Percentiles rank a stretch among this genome's conserved stretches.
Conservation (phyloP, 2,888 invertebrate species). For the Cephus nigrinus region DNA sequence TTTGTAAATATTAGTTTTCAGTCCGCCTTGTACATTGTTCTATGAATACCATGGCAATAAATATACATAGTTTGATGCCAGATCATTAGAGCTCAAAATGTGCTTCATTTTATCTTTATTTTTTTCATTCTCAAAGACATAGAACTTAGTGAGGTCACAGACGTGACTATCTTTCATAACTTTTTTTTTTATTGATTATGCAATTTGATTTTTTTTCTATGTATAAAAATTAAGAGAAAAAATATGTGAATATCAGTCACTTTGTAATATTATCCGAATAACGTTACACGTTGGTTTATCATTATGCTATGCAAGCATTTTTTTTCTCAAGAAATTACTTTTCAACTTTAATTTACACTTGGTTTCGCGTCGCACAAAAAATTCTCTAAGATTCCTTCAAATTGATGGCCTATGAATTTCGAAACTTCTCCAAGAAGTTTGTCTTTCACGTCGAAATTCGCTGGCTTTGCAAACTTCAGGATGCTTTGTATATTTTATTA, state of each 20-base stretch:
- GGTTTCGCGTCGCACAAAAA: neutral
- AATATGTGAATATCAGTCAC: neutral
- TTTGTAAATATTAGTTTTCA: neutral
- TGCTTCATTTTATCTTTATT: neutral
- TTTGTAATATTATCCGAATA: neutral
- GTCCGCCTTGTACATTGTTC: neutral
- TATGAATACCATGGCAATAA: neutral
- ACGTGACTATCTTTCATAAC: neutral
- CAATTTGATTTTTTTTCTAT: neutral
- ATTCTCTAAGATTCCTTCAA: neutral
- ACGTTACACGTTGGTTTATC: neutral
- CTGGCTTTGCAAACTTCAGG: neutral
- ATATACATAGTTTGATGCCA: neutral
- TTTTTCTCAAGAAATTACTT: neutral
- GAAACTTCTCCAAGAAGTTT: neutral
- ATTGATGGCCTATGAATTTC: neutral
- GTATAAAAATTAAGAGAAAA: neutral
- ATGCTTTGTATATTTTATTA: neutral
- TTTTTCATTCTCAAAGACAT: neutral
- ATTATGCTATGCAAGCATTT: neutral
- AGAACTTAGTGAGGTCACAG: neutral
- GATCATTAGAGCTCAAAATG: neutral
- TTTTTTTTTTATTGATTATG: neutral
- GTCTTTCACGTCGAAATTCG: neutral
- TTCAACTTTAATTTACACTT: neutral